Base-by-base conservation (phyloP, 2,113 vertebrate genomes). In the Spilogale gracilis region DNA sequence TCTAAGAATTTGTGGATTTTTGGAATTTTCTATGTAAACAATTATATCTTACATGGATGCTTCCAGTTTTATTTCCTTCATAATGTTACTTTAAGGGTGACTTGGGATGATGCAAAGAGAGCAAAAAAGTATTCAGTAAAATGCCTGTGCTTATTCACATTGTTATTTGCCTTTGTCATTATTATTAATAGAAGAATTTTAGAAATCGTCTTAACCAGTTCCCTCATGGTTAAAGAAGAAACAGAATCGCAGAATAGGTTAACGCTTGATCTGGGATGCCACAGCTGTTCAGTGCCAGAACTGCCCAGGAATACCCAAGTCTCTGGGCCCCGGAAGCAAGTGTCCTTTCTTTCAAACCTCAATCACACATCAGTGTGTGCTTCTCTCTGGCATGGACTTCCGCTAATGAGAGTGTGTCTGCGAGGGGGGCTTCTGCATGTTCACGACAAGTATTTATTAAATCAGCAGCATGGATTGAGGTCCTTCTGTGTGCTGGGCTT, bases 1-100 rank as follows among this genome's bases (percentile, higher is more conserved):
- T 82, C 27, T 67, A 83, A 82, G 60, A 52, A 81, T 86, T 52
- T 54, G 32, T 91, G 54, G 58, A 69, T 73, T 67, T 43, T 43
- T n/a, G 16, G 25, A n/a, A 27, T 45, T 92, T 93, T 89, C 83
- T 58, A 11, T 16, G 16, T 54, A 58, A 54, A 61, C 27, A 92
- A 9, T 65, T 18, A 2, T 82, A 73, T n/a, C 18, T 60, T 74
- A 54, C 54, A 5, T 30, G 79, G 67, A 83, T 50, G 23, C 38
- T 82, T 63, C 56, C 13, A 43, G 56, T 45, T 83, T 88, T 83
- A 43, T 60, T 90, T 80, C 58, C 38, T 73, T 87, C 13, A 56
- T 74, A 73, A 74, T 63, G 61, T 69, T 87, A 54, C 84, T 82
- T 93, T 61, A 52, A 80, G 65, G 76, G n/a, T 56, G 76, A 32